Percentiles rank a stretch among this genome's conserved stretches.
These are phyloP conservation scores for Phyllotreta striolata DNA, from an alignment of 2,888 invertebrate genomes.

Conservation along the genomic window DNA sequence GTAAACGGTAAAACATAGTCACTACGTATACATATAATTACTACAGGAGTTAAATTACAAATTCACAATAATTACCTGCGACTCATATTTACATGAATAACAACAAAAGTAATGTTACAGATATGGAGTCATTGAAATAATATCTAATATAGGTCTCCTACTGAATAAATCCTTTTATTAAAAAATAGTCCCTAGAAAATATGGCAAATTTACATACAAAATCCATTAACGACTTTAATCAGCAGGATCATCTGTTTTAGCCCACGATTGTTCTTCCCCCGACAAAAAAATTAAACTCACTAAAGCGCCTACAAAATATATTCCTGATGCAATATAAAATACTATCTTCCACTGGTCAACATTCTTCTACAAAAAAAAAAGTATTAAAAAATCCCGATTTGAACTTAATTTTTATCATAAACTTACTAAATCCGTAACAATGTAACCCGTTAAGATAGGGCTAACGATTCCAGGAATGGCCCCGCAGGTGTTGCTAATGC, in stretches of 20 bases:
- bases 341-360: constrained; percentile 11
- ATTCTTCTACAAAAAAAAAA: constrained; percentile 3
- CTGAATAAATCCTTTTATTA: no score
- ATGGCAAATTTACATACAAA: no score
- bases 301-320: constrained; percentile 7
- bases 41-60: no score
- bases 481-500: constrained; percentile 34
- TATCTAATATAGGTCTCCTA: no score
- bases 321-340: constrained; percentile 13
- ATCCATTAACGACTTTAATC: no score
- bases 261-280: constrained; percentile 10
- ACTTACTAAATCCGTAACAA: constrained; percentile 42
- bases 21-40: no score
- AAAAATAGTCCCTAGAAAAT: no score
- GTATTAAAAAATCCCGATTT: not conserved
- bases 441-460: constrained; percentile 39
- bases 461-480: constrained; percentile 37
- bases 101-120: no score
- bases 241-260: not conserved
- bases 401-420: not conserved
- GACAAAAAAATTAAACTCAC: constrained; percentile 8
- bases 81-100: no score
- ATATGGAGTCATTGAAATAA: no score
- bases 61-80: no score
- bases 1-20: no score